These are phyloP conservation scores for Zaprionus capensis DNA, from an alignment of 1,140 invertebrate species.

Conservation along the genomic window DNA sequence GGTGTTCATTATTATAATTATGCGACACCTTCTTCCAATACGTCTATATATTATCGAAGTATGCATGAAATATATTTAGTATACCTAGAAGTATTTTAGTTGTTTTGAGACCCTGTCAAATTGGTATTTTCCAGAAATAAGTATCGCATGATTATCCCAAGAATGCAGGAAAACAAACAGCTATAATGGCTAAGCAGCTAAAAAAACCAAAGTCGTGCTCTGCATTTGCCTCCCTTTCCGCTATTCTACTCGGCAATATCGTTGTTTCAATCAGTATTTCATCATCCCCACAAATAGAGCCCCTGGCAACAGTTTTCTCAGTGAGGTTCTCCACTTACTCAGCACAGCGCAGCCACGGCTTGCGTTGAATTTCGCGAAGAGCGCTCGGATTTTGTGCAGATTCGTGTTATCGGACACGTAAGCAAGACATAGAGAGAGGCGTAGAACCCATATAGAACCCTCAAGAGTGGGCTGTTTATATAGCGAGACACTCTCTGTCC, in stretches of 20 bases:
- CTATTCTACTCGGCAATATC: neutral
- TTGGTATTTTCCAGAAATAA: constrained; percentile 6
- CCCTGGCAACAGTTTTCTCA: constrained; percentile 27
- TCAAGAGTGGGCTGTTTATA: neutral
- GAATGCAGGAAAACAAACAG: neutral
- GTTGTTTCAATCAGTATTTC: constrained; percentile 24
- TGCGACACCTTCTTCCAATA: too few species aligned
- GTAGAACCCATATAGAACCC: neutral
- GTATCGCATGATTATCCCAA: constrained; percentile 1
- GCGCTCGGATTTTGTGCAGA: constrained; percentile 23
- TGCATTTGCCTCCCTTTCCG: neutral
- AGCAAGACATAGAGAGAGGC: neutral
- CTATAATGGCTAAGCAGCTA: neutral
- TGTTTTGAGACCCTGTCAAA: neutral
- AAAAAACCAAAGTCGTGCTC: neutral
- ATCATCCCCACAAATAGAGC: constrained; percentile 7
- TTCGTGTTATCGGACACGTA: constrained; percentile 25
- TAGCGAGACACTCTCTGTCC: neutral
- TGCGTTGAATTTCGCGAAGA: constrained; percentile 29
- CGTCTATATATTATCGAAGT: neutral
- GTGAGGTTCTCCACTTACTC: constrained; percentile 16
- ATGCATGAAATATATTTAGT: neutral
- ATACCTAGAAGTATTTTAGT: neutral
- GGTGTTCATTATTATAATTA: too few species aligned
- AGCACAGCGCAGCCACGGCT: constrained; percentile 4